These are phyloP conservation scores for Drosophila rubida DNA, from an alignment of 2,888 invertebrate species.

Conservation along the genomic window DNA sequence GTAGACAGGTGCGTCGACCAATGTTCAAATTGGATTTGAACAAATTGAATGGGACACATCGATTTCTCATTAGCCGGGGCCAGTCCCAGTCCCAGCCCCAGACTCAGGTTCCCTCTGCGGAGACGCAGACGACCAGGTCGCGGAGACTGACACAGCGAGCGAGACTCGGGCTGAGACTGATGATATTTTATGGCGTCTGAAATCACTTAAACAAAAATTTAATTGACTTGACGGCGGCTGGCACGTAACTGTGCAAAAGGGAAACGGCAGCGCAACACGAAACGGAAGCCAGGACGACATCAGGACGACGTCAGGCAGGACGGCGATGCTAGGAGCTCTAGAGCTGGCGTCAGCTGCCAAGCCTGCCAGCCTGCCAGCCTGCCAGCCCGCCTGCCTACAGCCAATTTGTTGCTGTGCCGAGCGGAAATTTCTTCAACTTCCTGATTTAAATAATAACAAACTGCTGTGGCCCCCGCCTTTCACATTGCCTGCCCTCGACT, in stretches of 20 bases:
- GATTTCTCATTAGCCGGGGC: conserved; percentile 72
- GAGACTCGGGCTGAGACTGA: conserved; percentile 30
- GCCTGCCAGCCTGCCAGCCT: conserved; percentile 20
- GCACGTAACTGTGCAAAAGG: conserved; percentile 37
- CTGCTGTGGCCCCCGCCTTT: conserved; percentile 25
- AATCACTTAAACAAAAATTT: conserved; percentile 79
- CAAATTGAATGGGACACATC: conserved; percentile 75
- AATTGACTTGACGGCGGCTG: conserved; percentile 70
- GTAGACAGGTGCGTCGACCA: conserved; percentile 48
- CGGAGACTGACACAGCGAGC: neutral
- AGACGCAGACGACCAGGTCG: neutral
- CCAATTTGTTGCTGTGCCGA: conserved; percentile 77
- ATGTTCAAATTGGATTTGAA: conserved; percentile 68
- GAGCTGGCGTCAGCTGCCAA: conserved; percentile 25
- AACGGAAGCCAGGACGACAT: conserved; percentile 61
- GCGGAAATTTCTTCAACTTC: conserved; percentile 83
- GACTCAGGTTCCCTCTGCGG: neutral
- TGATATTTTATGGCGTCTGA: conserved; percentile 74
- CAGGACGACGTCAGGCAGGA: conserved; percentile 10
- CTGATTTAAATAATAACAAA: conserved; percentile 82
- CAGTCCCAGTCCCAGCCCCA: conserved; percentile 7
- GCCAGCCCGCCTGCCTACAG: conserved; percentile 32
- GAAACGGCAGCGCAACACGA: conserved; percentile 61
- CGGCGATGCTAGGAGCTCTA: conserved; percentile 2
- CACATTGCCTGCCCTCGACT: conserved; percentile 27